Evolutionary conservation across 2,113 vertebrate genomes (phyloP).

Genomic region (Plotosus lineatus): DNA sequence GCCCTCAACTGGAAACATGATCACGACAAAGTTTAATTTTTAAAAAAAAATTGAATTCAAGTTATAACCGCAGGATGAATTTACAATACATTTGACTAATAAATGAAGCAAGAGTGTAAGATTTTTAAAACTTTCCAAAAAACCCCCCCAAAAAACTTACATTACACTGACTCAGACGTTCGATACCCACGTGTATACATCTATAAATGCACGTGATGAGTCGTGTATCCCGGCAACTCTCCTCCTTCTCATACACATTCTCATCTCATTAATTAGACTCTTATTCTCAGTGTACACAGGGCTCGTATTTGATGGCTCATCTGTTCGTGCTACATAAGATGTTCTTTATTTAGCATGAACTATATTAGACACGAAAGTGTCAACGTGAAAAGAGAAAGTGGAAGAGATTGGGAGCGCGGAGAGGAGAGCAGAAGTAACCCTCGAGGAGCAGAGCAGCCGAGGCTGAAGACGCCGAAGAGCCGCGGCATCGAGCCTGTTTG

Average conservation of each 20-base stretch:
- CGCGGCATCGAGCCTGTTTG: neutral
- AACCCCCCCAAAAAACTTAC: neutral
- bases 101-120: neutral
- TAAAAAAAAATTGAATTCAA: too few species aligned
- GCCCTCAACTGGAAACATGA: too few species aligned
- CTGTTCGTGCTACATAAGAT: constrained; percentile 2
- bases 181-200: neutral
- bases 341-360: constrained; percentile 18
- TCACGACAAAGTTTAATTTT: too few species aligned
- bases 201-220: neutral
- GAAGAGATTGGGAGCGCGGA: constrained; percentile 7
- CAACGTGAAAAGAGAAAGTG: constrained; percentile 36
- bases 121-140: neutral
- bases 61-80: too few species aligned
- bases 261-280: neutral
- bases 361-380: neutral
- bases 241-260: neutral
- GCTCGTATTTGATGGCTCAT: neutral
- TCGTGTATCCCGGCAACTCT: neutral
- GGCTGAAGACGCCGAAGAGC: neutral
- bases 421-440: neutral
- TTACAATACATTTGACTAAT: too few species aligned
- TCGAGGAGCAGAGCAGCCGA: neutral
- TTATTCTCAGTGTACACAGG: neutral
- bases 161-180: too few species aligned